Base-by-base conservation (phyloP, 2,888 invertebrate genomes). In the Harpalus rufipes region DNA sequence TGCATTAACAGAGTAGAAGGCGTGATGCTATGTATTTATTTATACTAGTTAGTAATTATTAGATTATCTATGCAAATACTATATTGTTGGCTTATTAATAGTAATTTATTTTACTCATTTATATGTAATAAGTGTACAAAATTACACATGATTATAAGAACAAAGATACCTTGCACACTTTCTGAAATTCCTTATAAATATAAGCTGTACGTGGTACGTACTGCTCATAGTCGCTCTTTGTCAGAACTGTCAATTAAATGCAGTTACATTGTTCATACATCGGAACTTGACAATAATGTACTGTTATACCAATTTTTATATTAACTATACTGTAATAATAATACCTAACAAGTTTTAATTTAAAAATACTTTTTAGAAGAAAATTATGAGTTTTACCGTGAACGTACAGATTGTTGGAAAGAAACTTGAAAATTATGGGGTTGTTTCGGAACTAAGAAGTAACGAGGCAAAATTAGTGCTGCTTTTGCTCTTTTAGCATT, bases 191-290 rank as follows among this genome's bases (percentile, higher is more conserved):
- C 44, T 51, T 51, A 51, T 51, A 51, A 51, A 51, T 51, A 51
- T 51, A 3, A 51, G 44, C 44, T 51, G 7, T 6, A 6, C 10
- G 12, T 51, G 2, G 10, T 51, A 51, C 44, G 12, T 51, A 51
- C 5, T 51, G 44, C 44, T 51, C 44, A 51, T 51, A 51, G 10
- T 51, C 44, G 44, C 44, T 51, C 44, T 51, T 51, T 51, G 12
- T 51, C 12, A 51, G 44, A 51, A 12, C 44, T 51, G 44, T 51
- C 44, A 51, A 51, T 51, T 51, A 51, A 51, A 51, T 51, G 44
- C 44, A 51, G 44, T 51, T 51, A 51, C 44, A 51, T 51, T 51
- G 44, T 51, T 51, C 44, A 51, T 51, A 51, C 44, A 51, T 51
- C 44, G 44, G 44, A 51, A 51, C 44, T 51, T 51, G 44, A 51